These are phyloP conservation scores for Etia nguti DNA, from an alignment of 2,113 vertebrate species.

Conservation along the genomic window DNA sequence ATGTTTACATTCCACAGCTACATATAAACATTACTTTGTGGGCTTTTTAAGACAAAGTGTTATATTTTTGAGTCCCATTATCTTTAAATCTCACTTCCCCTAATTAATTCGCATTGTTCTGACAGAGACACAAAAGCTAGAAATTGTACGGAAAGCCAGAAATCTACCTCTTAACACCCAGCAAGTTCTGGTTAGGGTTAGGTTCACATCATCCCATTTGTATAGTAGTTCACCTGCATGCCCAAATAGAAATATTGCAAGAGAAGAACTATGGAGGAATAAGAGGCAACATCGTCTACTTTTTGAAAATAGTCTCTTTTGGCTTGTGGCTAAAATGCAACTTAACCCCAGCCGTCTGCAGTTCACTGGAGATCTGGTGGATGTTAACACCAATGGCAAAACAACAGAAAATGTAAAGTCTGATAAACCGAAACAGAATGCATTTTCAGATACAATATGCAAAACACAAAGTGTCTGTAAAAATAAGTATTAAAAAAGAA, in stretches of 20 bases:
- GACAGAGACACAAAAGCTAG: neutral
- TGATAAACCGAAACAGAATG: neutral
- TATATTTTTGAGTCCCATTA: neutral
- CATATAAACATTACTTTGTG: neutral
- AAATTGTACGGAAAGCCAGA: neutral
- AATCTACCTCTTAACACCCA: neutral
- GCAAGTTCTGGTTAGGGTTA: neutral
- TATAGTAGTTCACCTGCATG: neutral
- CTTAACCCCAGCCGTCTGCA: neutral
- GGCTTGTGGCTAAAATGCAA: neutral
- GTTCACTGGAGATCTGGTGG: neutral
- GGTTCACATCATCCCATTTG: neutral
- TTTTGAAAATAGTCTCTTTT: neutral
- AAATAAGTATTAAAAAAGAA: neutral
- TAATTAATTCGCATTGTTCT: neutral
- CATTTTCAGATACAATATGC: neutral
- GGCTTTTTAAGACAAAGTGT: neutral
- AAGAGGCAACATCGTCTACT: neutral
- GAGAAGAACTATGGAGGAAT: neutral
- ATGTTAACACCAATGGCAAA: neutral
- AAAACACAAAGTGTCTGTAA: neutral
- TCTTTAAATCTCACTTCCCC: neutral
- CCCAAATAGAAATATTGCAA: neutral
- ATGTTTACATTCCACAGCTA: neutral
- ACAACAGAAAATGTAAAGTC: accelerated